Evolutionary conservation across 2,888 invertebrate species (phyloP).

Genomic region (Lycophotia porphyrea): DNA sequence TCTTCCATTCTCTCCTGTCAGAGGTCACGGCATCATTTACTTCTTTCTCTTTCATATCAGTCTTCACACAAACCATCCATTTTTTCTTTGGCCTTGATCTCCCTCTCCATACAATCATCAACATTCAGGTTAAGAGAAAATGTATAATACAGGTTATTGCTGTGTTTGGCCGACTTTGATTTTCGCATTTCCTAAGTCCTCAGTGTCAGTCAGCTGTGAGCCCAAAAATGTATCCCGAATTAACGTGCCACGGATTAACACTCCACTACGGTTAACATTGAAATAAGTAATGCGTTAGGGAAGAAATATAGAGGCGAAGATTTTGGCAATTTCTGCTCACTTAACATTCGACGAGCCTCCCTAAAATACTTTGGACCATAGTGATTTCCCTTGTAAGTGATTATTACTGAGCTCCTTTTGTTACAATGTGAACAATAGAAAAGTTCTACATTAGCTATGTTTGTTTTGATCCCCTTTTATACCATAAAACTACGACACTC

Average conservation of each 20-base stretch:
- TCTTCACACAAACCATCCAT: too few species aligned
- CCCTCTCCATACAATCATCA: too few species aligned
- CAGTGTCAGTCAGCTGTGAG: not conserved
- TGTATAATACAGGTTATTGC: not conserved
- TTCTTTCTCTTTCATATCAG: too few species aligned
- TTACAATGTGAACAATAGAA: constrained; percentile 46
- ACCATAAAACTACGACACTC: constrained; percentile 25
- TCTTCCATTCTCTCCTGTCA: too few species aligned
- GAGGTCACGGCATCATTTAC: too few species aligned
- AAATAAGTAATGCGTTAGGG: constrained; percentile 42
- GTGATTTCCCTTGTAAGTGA: constrained; percentile 66
- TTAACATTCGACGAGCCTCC: constrained; percentile 59
- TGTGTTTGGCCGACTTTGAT: not conserved
- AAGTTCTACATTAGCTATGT: constrained; percentile 24
- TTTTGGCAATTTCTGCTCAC: constrained; percentile 47
- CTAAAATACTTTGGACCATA: constrained; percentile 53
- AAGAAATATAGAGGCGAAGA: constrained; percentile 40
- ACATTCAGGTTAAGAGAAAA: too few species aligned
- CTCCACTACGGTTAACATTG: constrained; percentile 1
- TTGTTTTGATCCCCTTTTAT: constrained; percentile 48
- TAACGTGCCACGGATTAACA: constrained; percentile 18
- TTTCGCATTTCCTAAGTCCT: not conserved
- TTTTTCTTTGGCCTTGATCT: too few species aligned
- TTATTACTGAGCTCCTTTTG: constrained; percentile 54
- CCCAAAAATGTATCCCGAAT: not conserved